Percentiles rank a stretch among this genome's conserved stretches.
These are phyloP conservation scores for Sinhomidia bicolor DNA, from an alignment of 2,888 invertebrate species.

Conservation along the genomic window DNA sequence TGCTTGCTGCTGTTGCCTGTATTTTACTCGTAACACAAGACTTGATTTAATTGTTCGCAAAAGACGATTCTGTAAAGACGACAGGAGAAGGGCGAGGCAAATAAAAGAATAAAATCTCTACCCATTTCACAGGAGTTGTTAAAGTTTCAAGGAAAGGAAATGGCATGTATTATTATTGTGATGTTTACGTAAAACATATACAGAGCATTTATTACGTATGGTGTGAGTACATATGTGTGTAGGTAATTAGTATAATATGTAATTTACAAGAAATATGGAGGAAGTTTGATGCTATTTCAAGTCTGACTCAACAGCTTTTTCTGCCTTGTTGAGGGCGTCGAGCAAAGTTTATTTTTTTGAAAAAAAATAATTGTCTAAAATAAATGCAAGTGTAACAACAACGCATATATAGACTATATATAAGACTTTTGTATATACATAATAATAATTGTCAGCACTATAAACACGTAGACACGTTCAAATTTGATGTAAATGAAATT, in stretches of 20 bases:
- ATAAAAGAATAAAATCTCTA: neutral
- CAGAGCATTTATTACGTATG: neutral
- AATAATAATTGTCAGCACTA: neutral
- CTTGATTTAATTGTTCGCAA: neutral
- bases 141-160: constrained; percentile 24
- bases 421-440: neutral
- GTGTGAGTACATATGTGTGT: neutral
- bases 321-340: constrained; percentile 24
- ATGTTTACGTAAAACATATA: no score
- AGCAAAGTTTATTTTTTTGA: neutral
- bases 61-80: neutral
- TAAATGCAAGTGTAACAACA: neutral
- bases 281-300: neutral
- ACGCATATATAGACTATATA: neutral
- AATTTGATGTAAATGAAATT: neutral
- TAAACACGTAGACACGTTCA: neutral
- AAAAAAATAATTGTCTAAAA: neutral
- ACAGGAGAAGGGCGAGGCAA: constrained; percentile 28
- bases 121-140: neutral
- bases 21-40: neutral
- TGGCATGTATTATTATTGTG: neutral
- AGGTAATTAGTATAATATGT: neutral
- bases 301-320: constrained; percentile 18
- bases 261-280: neutral
- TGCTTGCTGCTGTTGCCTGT: neutral